phyloP scores from a whole-genome alignment of 1,140 invertebrate species.

The Amyelois transitella region DNA sequence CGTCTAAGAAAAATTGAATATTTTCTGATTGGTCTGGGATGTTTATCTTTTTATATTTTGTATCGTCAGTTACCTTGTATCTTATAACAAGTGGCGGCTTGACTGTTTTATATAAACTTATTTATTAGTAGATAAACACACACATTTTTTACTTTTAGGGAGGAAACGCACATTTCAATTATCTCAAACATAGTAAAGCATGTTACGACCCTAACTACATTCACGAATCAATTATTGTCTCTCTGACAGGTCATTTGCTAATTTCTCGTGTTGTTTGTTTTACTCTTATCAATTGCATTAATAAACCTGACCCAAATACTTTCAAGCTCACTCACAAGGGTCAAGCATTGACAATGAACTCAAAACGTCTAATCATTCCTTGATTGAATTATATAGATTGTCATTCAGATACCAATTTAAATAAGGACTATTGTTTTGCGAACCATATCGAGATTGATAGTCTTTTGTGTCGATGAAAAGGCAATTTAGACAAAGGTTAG shows the following conservation, averaged over 20 bases:
- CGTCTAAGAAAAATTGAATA: too few species aligned
- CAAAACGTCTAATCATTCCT: slow-evolving; percentile 43
- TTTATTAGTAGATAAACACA: too few species aligned
- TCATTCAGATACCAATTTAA: slow-evolving; percentile 17
- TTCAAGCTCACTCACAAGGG: slow-evolving; percentile 27
- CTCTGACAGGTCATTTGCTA: slow-evolving; percentile 44
- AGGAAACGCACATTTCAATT: too few species aligned
- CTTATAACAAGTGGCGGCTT: slow-evolving; percentile 28
- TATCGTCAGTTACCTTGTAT: too few species aligned
- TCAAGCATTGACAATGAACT: slow-evolving; percentile 62
- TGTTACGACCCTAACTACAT: slow-evolving; percentile 28
- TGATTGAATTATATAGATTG: slow-evolving; percentile 23
- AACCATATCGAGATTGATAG: slow-evolving; percentile 24
- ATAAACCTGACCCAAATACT: slow-evolving; percentile 47
- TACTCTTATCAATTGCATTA: slow-evolving; percentile 16
- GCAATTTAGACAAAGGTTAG: slow-evolving; percentile 12
- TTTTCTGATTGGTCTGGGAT: too few species aligned
- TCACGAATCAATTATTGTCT: slow-evolving; percentile 35
- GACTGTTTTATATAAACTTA: too few species aligned
- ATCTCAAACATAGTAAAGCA: neutral
- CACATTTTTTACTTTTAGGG: too few species aligned
- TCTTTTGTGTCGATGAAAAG: slow-evolving; percentile 1
- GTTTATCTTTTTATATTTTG: too few species aligned
- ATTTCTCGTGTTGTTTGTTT: slow-evolving; percentile 20
- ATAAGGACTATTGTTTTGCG: slow-evolving; percentile 27